These are phyloP conservation scores for Eueremaeus valkanovi DNA, from an alignment of 2,888 invertebrate genomes.

Conservation along the genomic window DNA sequence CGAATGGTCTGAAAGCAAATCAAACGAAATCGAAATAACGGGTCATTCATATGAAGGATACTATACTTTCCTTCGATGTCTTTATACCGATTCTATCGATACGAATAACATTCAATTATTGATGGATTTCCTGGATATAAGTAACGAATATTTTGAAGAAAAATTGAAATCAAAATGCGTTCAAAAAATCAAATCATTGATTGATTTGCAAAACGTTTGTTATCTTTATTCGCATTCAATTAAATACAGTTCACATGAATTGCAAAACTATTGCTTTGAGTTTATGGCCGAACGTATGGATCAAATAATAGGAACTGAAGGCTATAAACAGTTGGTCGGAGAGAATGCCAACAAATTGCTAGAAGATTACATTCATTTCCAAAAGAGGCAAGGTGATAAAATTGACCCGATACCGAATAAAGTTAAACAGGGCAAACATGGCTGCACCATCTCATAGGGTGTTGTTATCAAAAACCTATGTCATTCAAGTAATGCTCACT, in stretches of 20 bases:
- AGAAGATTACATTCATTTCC: not conserved
- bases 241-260: not conserved
- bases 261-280: not conserved
- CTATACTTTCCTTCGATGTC: conserved; percentile 19
- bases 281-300: not conserved
- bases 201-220: conserved; percentile 14
- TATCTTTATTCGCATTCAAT: conserved; percentile 3
- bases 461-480: too few species aligned
- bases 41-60: conserved; percentile 33
- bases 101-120: not conserved
- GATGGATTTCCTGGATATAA: conserved; percentile 34
- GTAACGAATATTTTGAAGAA: conserved; percentile 31
- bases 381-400: too few species aligned
- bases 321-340: not conserved
- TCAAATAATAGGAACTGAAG: not conserved
- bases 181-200: not conserved
- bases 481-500: too few species aligned
- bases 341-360: not conserved
- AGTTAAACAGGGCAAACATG: too few species aligned
- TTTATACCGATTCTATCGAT: conserved; percentile 36
- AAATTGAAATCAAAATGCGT: conserved; percentile 34
- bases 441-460: too few species aligned
- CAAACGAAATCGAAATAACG: conserved; percentile 24
- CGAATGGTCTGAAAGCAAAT: conserved; percentile 9
- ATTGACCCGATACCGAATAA: too few species aligned